Base-by-base conservation (phyloP, 2,888 invertebrate species). In the Miltochrista miniata region DNA sequence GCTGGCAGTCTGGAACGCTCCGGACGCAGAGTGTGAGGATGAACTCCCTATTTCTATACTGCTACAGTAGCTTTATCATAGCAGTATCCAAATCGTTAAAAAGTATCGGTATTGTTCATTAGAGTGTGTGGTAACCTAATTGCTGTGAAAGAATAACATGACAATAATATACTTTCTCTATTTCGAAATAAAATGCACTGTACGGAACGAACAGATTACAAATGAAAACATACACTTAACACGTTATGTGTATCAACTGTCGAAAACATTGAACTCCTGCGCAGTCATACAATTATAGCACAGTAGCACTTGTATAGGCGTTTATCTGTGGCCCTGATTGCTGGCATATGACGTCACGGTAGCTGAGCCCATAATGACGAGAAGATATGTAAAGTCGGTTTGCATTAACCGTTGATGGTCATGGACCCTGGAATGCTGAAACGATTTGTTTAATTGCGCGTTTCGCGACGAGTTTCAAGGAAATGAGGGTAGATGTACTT, bases 301-400 rank as follows among this genome's bases (percentile, higher is more conserved):
- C 39, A 61, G 58, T 61, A 61, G 68, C 65, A 54, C 39, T 51
- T 56, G 56, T 58, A 33, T 31, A 55, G 39, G 34, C 51, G 53
- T 54, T 65, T 65, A 61, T 68, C 54, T 53, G 49, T 15, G 34
- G 54, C 51, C 37, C 51, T 64, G 58, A 58, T 60, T 61, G 44
- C 56, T 47, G n/a, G 30, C 49, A 24, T 34, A 39, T 52, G 42
- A 48, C 61, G 69, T 59, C 62, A 66, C 68, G 68, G 45, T 45
- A 11, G 18, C 36, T 68, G 49, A 31, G 18, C 39, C 48, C 12
- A 41, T 68, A 65, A 65, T 68, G 69, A 68, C 66, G 41, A 30
- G 52, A 45, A 53, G 53, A 61, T 48, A 43, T 56, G 49, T 54
- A 58, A 64, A 68, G 41, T 54, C 24, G 15, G 12, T 40, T 18